Percentiles rank a stretch among this genome's conserved stretches.
phyloP scores from a whole-genome alignment of 2,797 vertebrate genomes.

The Cyclopterus lumpus region DNA sequence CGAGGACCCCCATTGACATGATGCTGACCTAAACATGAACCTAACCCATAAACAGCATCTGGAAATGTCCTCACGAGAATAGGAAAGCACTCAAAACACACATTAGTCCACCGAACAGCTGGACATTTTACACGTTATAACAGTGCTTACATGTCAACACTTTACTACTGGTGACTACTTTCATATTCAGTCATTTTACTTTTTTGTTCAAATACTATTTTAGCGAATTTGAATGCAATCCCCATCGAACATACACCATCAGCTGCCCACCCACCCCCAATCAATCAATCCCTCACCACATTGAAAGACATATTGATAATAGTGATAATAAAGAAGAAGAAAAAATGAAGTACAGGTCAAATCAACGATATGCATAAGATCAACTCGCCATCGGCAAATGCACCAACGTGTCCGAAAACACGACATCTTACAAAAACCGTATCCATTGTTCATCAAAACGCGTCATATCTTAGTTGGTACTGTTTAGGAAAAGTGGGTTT shows the following conservation, averaged over 20 bases:
- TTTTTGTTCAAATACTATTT: background rate
- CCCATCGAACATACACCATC: background rate
- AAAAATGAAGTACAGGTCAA: too few relatives aligned
- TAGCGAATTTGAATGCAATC: background rate
- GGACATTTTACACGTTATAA: background rate
- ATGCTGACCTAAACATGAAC: background rate
- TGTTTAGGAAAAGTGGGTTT: too few relatives aligned
- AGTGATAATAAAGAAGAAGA: background rate
- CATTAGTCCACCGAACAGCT: background rate
- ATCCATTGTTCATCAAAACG: too few relatives aligned
- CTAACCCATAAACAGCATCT: background rate
- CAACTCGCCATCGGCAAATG: too few relatives aligned
- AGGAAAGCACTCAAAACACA: background rate
- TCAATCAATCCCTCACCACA: background rate
- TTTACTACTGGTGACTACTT: background rate
- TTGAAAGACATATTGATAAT: background rate
- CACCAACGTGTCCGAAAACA: too few relatives aligned
- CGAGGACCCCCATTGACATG: background rate
- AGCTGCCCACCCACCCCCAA: background rate
- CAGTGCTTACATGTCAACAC: background rate
- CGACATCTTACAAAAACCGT: too few relatives aligned
- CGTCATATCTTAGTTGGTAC: too few relatives aligned
- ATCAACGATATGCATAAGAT: too few relatives aligned
- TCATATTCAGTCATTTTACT: background rate
- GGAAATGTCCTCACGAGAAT: background rate